phyloP scores from a whole-genome alignment of 2,888 invertebrate species.

The Caenorhabditis becei region DNA sequence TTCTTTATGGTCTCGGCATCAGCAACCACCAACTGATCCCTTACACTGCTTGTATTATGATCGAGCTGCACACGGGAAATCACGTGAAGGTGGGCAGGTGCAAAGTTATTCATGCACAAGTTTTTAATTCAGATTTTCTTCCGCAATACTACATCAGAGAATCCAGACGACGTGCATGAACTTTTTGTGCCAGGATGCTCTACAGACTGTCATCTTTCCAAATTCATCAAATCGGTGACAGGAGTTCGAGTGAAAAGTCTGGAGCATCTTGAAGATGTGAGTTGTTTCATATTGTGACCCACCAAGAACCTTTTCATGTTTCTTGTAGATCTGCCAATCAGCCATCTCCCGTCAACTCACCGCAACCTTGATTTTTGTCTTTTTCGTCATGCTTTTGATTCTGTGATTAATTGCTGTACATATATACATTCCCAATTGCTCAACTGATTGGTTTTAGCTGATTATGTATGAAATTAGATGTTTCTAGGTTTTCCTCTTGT shows the following conservation, averaged over 20 bases:
- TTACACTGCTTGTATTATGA: constrained; percentile 63
- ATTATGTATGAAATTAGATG: constrained; percentile 10
- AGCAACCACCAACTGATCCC: constrained; percentile 63
- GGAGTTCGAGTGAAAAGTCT: constrained; percentile 52
- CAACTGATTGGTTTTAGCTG: constrained; percentile 39
- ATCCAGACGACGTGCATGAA: constrained; percentile 56
- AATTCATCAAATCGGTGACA: constrained; percentile 45
- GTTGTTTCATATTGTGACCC: background rate
- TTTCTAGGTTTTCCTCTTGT: constrained; percentile 9
- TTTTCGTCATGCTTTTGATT: constrained; percentile 43
- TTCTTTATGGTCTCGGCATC: constrained; percentile 59
- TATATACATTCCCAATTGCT: constrained; percentile 54
- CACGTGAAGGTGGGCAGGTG: constrained; percentile 39
- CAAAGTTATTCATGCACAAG: too few species aligned
- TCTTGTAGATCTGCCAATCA: constrained; percentile 51
- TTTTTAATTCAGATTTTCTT: constrained; percentile 59
- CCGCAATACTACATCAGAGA: constrained; percentile 59
- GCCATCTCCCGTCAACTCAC: constrained; percentile 23
- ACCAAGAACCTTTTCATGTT: background rate
- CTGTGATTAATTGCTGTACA: constrained; percentile 58
- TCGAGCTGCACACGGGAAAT: constrained; percentile 60
- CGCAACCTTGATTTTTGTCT: constrained; percentile 44
- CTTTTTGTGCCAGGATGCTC: constrained; percentile 54
- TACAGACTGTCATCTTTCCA: constrained; percentile 50
- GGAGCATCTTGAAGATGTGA: constrained; percentile 53